Base-by-base conservation (phyloP, 2,113 vertebrate genomes). In the Paralichthys olivaceus region DNA sequence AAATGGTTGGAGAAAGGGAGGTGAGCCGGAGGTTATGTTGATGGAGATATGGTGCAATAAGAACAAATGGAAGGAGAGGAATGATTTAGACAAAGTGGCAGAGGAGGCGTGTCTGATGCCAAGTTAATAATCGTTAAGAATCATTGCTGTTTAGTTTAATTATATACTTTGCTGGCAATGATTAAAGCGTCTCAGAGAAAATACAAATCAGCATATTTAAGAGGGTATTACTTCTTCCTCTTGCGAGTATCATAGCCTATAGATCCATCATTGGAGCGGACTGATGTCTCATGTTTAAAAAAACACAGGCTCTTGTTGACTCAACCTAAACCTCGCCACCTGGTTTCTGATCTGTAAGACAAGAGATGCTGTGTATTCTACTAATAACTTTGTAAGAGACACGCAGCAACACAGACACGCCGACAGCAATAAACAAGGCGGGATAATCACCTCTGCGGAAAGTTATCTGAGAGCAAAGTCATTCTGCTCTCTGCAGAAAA, bases 81-180 rank as follows among this genome's bases (percentile, higher is more conserved):
- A 28, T 72, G 28, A 47, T 45, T 65, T 20, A 69, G 29, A 58
- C 26, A 5, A 25, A 54, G 37, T 25, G 5, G 59, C 29, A 71
- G 65, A 60, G 54, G 72, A 66, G 62, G 61, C 15, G 54, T 32
- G 62, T 63, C 23, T 68, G 40, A 71, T 63, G 54, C 59, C 78
- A 61, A 59, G 43, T 55, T 79, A 69, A 75, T 85, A 64, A 79
- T 64, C 7, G 43, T 29, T 25, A 72, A 34, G 13, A 29, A 60
- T 62, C 29, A 59, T 1, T 28, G 6, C 47, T 34, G 54, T 51
- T 66, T n/a, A 17, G 61, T 71, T 45, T 71, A 61, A 79, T 22
- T 4, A 53, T 23, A n/a, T 12, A 19, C 47, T 64, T 40, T 22
- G 11, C 29, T 45, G 37, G 15, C 34, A 34, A 0, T 26, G 11